Conservation (phyloP, 1,140 invertebrate genomes). For the Mercenaria mercenaria region DNA sequence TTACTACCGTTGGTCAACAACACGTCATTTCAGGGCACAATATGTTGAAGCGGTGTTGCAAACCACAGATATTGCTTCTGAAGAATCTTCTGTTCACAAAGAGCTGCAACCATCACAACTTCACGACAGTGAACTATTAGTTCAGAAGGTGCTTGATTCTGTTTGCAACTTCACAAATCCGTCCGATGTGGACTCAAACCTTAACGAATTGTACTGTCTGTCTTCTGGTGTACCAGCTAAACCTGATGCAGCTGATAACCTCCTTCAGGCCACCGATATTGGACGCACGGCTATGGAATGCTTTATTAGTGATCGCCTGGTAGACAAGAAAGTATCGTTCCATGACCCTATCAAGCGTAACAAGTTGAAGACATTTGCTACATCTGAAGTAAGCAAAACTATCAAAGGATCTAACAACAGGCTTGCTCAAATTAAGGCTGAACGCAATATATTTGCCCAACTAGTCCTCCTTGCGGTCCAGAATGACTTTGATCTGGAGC, state of each 20-base stretch:
- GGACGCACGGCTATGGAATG: not conserved
- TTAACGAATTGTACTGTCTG: not conserved
- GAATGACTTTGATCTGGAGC: conserved; percentile 29
- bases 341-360: not conserved
- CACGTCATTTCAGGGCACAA: conserved; percentile 1
- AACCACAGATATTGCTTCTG: too few species aligned
- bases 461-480: too few species aligned
- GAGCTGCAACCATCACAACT: not conserved
- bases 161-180: not conserved
- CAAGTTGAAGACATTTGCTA: conserved; percentile 8
- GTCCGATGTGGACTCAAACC: not conserved
- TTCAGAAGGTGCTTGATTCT: not conserved
- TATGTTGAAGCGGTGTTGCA: conserved; percentile 50
- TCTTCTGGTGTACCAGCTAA: too few species aligned
- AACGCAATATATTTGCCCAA: too few species aligned
- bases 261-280: not conserved
- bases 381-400: not conserved
- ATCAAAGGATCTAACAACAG: not conserved
- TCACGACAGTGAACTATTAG: not conserved
- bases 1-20: conserved; percentile 34
- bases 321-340: not conserved
- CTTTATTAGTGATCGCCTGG: not conserved
- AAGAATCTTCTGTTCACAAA: conserved; percentile 19
- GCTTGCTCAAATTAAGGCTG: not conserved
- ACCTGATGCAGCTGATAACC: not conserved